phyloP scores from a whole-genome alignment of 2,888 invertebrate genomes.

The Macrosiphum euphorbiae region DNA sequence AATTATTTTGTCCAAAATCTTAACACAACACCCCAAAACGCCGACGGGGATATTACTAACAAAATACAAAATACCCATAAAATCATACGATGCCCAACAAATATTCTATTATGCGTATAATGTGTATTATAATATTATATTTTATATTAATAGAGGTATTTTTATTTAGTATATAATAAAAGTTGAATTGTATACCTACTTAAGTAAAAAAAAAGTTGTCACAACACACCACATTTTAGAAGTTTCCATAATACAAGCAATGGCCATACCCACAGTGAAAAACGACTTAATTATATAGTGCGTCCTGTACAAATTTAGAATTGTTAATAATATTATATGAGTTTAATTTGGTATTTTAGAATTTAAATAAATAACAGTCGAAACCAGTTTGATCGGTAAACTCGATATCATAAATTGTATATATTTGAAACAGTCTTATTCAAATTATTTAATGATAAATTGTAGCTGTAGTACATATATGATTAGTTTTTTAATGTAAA shows the following conservation, averaged over 20 bases:
- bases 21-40: constrained; percentile 22
- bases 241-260: not conserved
- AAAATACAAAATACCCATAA: not conserved
- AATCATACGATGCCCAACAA: not conserved
- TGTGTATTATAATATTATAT: not conserved
- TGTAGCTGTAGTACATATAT: not conserved
- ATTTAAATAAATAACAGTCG: constrained; percentile 27
- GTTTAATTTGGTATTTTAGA: constrained; percentile 4
- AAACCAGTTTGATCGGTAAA: constrained; percentile 11
- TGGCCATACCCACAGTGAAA: not conserved
- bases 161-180: not conserved
- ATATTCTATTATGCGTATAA: not conserved
- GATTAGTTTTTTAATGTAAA: not conserved
- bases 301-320: not conserved
- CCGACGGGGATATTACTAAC: not conserved
- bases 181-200: not conserved
- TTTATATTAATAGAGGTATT: not conserved
- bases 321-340: constrained; percentile 8
- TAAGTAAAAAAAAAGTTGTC: not conserved
- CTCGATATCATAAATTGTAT: constrained; percentile 7
- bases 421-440: constrained; percentile 15
- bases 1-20: constrained; percentile 18
- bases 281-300: constrained; percentile 21
- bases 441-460: constrained; percentile 17
- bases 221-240: not conserved